Percentiles rank a stretch among this genome's conserved stretches.
phyloP scores from a whole-genome alignment of 2,888 invertebrate genomes.

The Linnaemya tessellans region DNA sequence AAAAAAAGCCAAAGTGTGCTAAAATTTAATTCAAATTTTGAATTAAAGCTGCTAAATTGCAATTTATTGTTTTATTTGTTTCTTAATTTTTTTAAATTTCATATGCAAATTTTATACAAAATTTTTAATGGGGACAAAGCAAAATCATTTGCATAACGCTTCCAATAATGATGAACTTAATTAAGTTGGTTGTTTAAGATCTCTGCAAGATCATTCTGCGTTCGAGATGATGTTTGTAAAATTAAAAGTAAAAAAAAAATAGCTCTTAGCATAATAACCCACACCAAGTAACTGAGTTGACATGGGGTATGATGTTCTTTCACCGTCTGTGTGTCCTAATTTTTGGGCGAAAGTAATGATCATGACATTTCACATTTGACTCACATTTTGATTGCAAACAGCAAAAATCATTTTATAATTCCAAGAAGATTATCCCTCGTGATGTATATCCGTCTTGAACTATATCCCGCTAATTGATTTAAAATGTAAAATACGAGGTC shows the following conservation, averaged over 20 bases:
- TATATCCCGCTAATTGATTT: too few species aligned
- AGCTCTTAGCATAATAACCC: not conserved
- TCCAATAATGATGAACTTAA: not conserved
- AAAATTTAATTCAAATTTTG: not conserved
- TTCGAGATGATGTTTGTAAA: not conserved
- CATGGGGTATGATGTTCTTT: not conserved
- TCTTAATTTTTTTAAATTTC: not conserved
- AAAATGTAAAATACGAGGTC: too few species aligned
- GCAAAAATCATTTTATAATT: too few species aligned
- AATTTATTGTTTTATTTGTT: not conserved
- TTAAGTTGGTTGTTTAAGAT: not conserved
- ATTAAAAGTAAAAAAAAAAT: too few species aligned
- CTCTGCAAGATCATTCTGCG: not conserved
- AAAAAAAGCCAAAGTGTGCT: constrained; percentile 24
- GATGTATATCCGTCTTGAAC: too few species aligned
- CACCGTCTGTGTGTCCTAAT: too few species aligned
- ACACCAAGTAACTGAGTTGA: too few species aligned
- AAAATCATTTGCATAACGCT: not conserved
- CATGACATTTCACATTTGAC: too few species aligned
- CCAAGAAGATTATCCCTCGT: too few species aligned
- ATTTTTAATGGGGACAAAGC: constrained; percentile 2
- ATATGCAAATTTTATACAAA: constrained; percentile 33
- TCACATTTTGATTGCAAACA: too few species aligned
- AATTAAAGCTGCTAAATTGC: constrained; percentile 7
- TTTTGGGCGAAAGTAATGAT: too few species aligned